Evolutionary conservation across 2,888 invertebrate genomes (phyloP), one percentile per base, ranked within the genome.

Genomic region (Chrysina gloriosa): DNA sequence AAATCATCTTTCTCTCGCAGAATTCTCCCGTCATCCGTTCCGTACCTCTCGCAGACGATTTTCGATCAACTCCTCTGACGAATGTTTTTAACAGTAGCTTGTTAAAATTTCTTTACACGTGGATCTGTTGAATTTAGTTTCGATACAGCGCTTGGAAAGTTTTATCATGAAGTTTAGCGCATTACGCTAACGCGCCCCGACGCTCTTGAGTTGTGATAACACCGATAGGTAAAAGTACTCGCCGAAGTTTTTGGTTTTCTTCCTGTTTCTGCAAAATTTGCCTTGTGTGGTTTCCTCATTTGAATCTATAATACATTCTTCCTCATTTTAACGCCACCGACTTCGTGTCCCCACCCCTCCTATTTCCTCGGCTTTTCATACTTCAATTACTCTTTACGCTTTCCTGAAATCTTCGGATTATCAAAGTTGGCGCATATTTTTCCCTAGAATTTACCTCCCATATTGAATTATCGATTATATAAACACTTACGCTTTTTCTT

Each of bases 141-240:
- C 69, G 72, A 73, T 72, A 72, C 69, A 72, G 71, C 70, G 69
- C 70, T 72, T 71, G 50, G 36, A 69, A 73, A 73, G 68, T 73
- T 73, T 73, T 73, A 73, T 73, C 73, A 71, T 70, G 71, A 68
- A 71, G 66, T 70, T 70, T 50, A 27, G 68, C 54, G 68, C 70
- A 68, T 71, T 70, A 68, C 69, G 47, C 7, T n/a, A 42, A 21
- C 25, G 7, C 39, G 21, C 11, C 16, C 58, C 52, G 65, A 47
- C 61, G 68, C 67, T 52, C 67, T 69, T 65, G 71, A 70, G 71
- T 70, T 69, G 72, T 67, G 73, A 74, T 74, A 74, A 71, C 71
- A 69, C 70, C 73, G 72, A 74, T 73, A 73, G 70, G 70, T 50
- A 68, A 65, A 69, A 70, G 65, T 70, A 69, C 65, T 70, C 69